Evolutionary conservation across 2,888 invertebrate species (phyloP).

Genomic region (Hermaeophaga mercurialis): DNA sequence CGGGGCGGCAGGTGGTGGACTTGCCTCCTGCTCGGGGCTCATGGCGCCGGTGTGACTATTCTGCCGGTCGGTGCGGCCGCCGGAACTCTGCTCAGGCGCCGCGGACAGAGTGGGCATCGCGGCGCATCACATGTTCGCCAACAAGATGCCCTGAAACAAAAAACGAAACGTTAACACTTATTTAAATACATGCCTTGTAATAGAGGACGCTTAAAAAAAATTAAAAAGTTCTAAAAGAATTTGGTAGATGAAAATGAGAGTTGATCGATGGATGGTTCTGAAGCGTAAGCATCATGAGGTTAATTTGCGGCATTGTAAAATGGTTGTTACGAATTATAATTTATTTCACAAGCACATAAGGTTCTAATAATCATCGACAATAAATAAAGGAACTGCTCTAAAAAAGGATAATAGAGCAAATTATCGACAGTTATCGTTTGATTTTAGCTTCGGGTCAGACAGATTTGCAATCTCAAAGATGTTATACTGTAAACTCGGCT

Average conservation of each 20-base stretch:
- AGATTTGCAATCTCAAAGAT: constrained; percentile 45
- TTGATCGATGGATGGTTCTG: constrained; percentile 4
- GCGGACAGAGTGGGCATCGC: constrained; percentile 61
- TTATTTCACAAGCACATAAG: constrained; percentile 35
- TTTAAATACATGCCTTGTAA: no score
- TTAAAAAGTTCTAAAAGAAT: no score
- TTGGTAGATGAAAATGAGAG: constrained; percentile 11
- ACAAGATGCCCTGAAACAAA: constrained; percentile 57
- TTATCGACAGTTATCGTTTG: constrained; percentile 49
- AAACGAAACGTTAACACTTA: no score
- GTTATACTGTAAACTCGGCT: constrained; percentile 40
- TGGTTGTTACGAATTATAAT: constrained; percentile 34
- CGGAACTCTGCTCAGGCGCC: constrained; percentile 59
- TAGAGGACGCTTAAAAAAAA: no score
- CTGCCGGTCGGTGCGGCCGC: constrained; percentile 57
- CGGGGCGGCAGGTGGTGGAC: constrained; percentile 68
- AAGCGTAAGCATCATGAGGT: constrained; percentile 3
- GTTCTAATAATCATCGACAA: constrained; percentile 39
- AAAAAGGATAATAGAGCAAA: constrained; percentile 46
- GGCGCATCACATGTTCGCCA: constrained; percentile 61
- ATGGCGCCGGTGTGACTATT: constrained; percentile 60
- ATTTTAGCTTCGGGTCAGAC: constrained; percentile 42
- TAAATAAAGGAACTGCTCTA: constrained; percentile 37
- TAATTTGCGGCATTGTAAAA: constrained; percentile 26
- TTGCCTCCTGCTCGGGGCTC: constrained; percentile 73